Base-by-base conservation (phyloP, 1,140 invertebrate genomes). In the Andricus grossulariae region DNA sequence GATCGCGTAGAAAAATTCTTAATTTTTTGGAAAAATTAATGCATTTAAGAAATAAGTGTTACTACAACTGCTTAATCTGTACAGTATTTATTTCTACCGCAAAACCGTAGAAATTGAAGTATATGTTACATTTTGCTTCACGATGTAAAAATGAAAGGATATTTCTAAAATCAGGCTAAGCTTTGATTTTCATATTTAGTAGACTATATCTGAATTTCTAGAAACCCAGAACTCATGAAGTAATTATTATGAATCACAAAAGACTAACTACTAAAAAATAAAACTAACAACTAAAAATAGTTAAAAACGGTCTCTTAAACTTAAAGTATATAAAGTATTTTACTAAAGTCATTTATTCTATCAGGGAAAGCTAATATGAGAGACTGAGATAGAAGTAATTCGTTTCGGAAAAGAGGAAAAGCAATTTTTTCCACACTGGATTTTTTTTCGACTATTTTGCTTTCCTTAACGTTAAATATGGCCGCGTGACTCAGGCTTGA, bases 181-280 rank as follows among this genome's bases (percentile, higher is more conserved):
- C 19, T 21, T 66, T 66, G 57, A 66, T 66, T 32, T 16, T 66
- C 25, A 66, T 66, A 32, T 13, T 66, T 13, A 16, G 16, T 3
- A 57, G 55, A 57, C 21, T 21, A 21, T 60, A 32, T 60, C 21
- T 60, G 12, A 60, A 60, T 16, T 66, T 66, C 39, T 66, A 15
- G 57, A 32, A 7, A n/a, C n/a, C 39, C 60, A 66, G 21, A 60
- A 0, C 13, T 21, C 7, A 18, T 66, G 32, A 66, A 13, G 13
- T 39, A 60, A 25, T 32, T 16, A 66, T n/a, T 57, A 39, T 39
- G 39, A 66, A 66, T 66, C 60, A 66, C 60, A 66, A 66, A 66
- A 66, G 21, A 32, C 13, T 66, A 66, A 66, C 25, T 39, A 16
- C 39, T 66, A 60, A 32, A 32, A 3, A 32, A 32, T 32, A 32